Conservation (phyloP, 1,140 invertebrate genomes). For the Bombus vancouverensis region DNA sequence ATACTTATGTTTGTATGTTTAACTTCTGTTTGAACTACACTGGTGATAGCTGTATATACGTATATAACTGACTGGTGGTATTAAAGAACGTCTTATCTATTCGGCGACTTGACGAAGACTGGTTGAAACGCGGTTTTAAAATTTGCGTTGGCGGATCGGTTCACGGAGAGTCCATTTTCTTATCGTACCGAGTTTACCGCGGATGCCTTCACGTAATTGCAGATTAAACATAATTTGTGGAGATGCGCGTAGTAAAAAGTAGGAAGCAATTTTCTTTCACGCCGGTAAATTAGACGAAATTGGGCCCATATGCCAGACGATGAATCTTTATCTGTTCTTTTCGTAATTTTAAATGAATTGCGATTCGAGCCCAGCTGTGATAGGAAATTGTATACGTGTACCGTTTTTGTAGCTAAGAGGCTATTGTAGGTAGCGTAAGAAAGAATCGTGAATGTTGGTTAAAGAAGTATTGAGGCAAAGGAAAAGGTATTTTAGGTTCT, state of each 20-base stretch:
- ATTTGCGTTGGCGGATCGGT: not conserved
- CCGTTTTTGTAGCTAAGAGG: not conserved
- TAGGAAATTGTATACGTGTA: not conserved
- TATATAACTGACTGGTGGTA: too few relatives aligned
- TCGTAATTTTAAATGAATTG: not conserved
- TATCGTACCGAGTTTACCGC: not conserved
- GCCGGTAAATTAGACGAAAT: not conserved
- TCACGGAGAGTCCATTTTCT: not conserved
- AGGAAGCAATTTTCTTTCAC: slow-evolving; percentile 7
- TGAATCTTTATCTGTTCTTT: not conserved
- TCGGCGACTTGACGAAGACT: too few relatives aligned
- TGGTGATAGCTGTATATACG: too few relatives aligned
- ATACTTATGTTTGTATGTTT: too few relatives aligned
- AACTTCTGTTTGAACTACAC: too few relatives aligned
- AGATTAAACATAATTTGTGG: slow-evolving; percentile 9
- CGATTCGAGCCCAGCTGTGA: not conserved
- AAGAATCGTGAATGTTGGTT: not conserved
- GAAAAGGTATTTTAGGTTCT: not conserved
- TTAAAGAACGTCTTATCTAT: too few relatives aligned
- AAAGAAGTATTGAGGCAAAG: not conserved
- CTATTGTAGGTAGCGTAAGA: not conserved
- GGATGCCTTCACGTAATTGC: not conserved
- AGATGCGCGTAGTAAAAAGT: not conserved
- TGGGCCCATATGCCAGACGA: not conserved
- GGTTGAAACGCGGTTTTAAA: not conserved